Base-by-base conservation (phyloP, 2,888 invertebrate species). In the Seira ritae region DNA sequence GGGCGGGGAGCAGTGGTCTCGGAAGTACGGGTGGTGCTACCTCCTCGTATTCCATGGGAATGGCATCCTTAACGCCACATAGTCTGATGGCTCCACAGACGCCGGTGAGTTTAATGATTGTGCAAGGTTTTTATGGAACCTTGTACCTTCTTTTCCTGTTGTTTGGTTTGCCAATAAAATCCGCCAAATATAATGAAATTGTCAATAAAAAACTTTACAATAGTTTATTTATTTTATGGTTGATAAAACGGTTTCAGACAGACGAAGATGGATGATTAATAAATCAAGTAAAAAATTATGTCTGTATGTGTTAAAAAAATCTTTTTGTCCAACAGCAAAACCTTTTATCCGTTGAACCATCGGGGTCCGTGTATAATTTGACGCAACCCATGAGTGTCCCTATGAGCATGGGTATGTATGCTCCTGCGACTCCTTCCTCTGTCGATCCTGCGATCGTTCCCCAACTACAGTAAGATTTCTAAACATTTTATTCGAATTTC, bases 381-480 rank as follows among this genome's bases (percentile, higher is more conserved):
- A 91, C 91, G 94, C 94, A 79, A 92, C 92, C 74, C 91, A 91
- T 89, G 92, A 92, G 55, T 93, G 94, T 79, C 92, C 93, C 94
- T 72, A 85, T 89, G 55, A 87, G 88, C 50, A 88, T 87, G 84
- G 93, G 93, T 1, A 93, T 94, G 90, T 89, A 88, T 71, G 85
- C 83, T 31, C 86, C 88, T 0, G 65, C 87, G 4, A 87, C 87
- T 0, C 97, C 97, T 50, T 91, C 93, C 81, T 97, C 97, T 0
- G 96, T 96, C 10, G 97, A 98, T 91, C 97, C 98, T 75, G 97
- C 97, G 73, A 97, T 98, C 89, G 93, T 97, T 81, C 98, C 98
- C 23, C 97, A 97, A 90, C 91, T 97, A 90, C 97, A 97, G 96
- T 97, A 90, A 90, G 91, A 31, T 31, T 31, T 31, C 8, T 31